These are phyloP conservation scores for Lates japonicus DNA, from an alignment of 2,797 vertebrate species.

Conservation along the genomic window DNA sequence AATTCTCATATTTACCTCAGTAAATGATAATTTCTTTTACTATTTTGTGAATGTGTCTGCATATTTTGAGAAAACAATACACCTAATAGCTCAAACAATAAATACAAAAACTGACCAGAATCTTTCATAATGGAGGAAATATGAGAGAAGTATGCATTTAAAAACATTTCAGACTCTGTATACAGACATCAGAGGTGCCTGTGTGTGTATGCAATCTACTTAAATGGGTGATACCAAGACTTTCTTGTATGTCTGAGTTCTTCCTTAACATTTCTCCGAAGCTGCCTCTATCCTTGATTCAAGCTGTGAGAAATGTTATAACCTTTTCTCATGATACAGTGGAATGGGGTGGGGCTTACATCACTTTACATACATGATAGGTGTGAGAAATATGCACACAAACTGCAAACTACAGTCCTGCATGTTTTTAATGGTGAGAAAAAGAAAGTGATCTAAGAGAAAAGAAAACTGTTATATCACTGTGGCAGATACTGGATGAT, in stretches of 20 bases:
- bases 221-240: slow-evolving; percentile 17
- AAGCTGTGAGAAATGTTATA: slow-evolving; percentile 65
- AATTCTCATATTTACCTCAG: not conserved
- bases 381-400: slow-evolving; percentile 21
- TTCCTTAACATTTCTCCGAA: slow-evolving; percentile 39
- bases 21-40: not conserved
- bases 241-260: slow-evolving; percentile 22
- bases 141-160: slow-evolving; percentile 26
- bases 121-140: not conserved
- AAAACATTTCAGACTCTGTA: slow-evolving; percentile 4
- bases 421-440: slow-evolving; percentile 2
- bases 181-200: not conserved
- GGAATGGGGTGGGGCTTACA: slow-evolving; percentile 22
- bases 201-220: not conserved
- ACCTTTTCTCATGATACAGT: slow-evolving; percentile 67
- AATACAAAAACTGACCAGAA: not conserved
- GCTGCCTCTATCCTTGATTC: slow-evolving; percentile 15
- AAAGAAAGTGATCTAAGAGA: not conserved
- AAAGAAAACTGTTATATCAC: no score
- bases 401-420: not conserved
- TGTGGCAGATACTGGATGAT: not conserved
- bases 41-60: not conserved
- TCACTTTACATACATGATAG: slow-evolving; percentile 21
- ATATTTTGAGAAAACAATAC: not conserved
- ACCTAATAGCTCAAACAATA: not conserved